Base-by-base conservation (phyloP, 2,888 invertebrate species). In the Parapristionchus giblindavisi region DNA sequence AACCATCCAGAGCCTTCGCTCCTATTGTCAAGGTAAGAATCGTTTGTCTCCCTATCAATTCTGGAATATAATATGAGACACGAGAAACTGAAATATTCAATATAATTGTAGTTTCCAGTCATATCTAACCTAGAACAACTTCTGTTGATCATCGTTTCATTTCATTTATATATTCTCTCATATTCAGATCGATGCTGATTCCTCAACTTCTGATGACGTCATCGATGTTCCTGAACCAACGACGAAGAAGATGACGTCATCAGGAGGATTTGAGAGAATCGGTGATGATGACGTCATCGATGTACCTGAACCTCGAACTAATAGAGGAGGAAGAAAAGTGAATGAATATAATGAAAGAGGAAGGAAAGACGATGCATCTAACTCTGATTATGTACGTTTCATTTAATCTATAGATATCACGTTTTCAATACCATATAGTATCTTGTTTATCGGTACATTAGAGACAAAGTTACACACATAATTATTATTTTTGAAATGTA, bases 231-330 rank as follows among this genome's bases (percentile, higher is more conserved):
- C 63, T 27, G 40, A 24, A n/a, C 63, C 63, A 6, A 43, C 56
- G 17, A 43, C 17, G n/a, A 29, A 29, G 17, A 65, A 21, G 29
- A 65, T 29, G 36, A 43, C 8, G 17, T 43, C 43, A 43, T 8
- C 8, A 43, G 36, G 34, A 34, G 38, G 36, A 52, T 2, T 2
- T 1, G 27, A 63, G 43, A 17, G 43, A 63, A 24, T n/a, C 29
- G 48, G 34, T 52, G 51, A 68, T 29, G 70, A 71, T 34, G 70
- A 71, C 70, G 70, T 71, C 36, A 56, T 71, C 17, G 56, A 71
- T 24, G 70, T 71, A 21, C 70, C 70, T n/a, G 40, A 71, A 56
- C 70, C 70, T 21, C 54, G 40, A 56, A 71, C 36, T 52, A 51
- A 34, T 34, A 32, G 68, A 34, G 63, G 63, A 65, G 63, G 63